Percentiles rank a stretch among this genome's conserved stretches.
phyloP scores from a whole-genome alignment of 2,113 vertebrate species.

The Galemys pyrenaicus region DNA sequence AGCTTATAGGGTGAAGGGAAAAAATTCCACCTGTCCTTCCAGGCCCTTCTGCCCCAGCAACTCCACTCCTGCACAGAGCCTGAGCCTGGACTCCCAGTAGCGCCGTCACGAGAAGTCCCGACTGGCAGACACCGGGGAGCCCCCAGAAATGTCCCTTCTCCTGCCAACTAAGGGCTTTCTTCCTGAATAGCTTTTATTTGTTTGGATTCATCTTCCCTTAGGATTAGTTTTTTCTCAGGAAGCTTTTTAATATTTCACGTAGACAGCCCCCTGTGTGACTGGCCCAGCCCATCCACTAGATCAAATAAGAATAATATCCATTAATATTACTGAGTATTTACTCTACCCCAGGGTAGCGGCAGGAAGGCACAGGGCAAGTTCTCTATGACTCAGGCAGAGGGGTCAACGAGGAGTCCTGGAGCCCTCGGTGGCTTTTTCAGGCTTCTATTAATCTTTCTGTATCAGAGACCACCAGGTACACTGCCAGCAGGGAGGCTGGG shows the following conservation, averaged over 20 bases:
- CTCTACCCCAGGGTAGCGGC: background rate
- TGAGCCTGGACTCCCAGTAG: background rate
- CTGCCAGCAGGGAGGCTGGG: too few relatives aligned
- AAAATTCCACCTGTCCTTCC: background rate
- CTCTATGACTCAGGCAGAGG: too few relatives aligned
- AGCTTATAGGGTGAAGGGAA: background rate
- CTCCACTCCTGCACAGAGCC: background rate
- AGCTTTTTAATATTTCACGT: background rate
- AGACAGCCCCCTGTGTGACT: background rate
- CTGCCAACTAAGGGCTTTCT: background rate
- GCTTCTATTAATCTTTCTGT: too few relatives aligned
- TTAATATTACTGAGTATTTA: background rate
- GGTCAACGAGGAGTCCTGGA: too few relatives aligned
- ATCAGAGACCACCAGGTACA: too few relatives aligned
- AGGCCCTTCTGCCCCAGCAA: accelerated
- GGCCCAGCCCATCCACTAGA: background rate
- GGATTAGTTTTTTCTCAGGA: background rate
- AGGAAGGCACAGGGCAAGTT: too few relatives aligned
- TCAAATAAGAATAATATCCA: background rate
- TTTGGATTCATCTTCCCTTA: background rate
- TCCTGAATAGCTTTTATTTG: background rate
- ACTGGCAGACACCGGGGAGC: background rate
- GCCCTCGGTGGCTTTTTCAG: too few relatives aligned
- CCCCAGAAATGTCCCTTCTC: background rate
- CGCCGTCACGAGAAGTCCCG: background rate